phyloP scores from a whole-genome alignment of 2,113 vertebrate genomes.

The Daubentonia madagascariensis region DNA sequence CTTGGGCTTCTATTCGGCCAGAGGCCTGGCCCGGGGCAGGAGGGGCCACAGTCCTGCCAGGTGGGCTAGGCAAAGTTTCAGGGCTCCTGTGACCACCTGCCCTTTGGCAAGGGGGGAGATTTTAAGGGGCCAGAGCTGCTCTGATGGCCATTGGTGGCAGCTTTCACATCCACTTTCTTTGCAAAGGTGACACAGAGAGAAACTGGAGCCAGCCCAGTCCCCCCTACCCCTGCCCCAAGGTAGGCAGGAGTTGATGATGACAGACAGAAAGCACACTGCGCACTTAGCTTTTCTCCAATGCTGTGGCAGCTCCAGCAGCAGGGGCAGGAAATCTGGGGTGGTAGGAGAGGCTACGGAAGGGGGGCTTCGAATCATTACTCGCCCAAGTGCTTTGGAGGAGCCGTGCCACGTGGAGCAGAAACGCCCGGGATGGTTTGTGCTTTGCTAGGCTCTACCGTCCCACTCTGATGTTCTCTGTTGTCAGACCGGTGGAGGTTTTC shows the following conservation, averaged over 20 bases:
- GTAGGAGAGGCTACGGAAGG: rapidly evolving
- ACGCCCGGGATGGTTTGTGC: rapidly evolving
- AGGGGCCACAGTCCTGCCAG: rapidly evolving
- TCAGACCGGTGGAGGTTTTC: rapidly evolving
- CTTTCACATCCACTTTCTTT: rapidly evolving
- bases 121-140: background rate
- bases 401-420: rapidly evolving
- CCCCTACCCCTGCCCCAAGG: background rate
- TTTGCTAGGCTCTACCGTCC: rapidly evolving
- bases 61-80: rapidly evolving
- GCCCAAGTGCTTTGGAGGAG: rapidly evolving
- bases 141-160: rapidly evolving
- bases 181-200: background rate
- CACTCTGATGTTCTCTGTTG: rapidly evolving
- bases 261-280: background rate
- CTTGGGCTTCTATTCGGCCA: rapidly evolving
- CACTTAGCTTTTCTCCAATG: rapidly evolving
- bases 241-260: background rate
- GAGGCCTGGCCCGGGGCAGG: background rate
- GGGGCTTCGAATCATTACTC: background rate
- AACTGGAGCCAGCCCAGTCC: too few relatives aligned
- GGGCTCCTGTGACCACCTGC: background rate
- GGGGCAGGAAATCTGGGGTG: background rate
- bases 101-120: background rate
- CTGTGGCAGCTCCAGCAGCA: rapidly evolving